Evolutionary conservation across 2,888 invertebrate genomes (phyloP).

Genomic region (Pristionchus entomophagus): DNA sequence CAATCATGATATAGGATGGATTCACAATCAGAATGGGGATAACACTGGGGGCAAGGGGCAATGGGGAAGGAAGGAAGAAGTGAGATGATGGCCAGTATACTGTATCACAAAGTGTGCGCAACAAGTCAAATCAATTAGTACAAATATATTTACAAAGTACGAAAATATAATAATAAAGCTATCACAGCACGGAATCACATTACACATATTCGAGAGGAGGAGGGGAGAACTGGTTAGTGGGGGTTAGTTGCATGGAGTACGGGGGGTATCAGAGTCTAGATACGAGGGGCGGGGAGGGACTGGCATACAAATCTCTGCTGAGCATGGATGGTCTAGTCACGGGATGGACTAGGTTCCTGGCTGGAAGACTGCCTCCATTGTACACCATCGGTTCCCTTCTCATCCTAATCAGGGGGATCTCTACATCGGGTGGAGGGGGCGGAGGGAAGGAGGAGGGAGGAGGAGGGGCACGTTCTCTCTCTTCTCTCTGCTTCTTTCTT

Average conservation of each 20-base stretch:
- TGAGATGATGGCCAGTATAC: slow-evolving; percentile 30
- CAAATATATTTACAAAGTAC: slow-evolving; percentile 23
- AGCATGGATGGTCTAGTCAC: not conserved
- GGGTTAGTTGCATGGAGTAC: not conserved
- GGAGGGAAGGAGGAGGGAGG: not conserved
- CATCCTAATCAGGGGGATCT: slow-evolving; percentile 40
- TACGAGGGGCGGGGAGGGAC: not conserved
- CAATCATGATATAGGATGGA: slow-evolving; percentile 1
- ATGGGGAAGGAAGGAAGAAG: slow-evolving; percentile 2
- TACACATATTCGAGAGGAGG: not conserved
- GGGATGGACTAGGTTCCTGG: slow-evolving; percentile 24
- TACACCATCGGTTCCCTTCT: slow-evolving; percentile 39
- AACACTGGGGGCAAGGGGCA: slow-evolving; percentile 5
- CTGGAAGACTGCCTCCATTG: slow-evolving; percentile 34
- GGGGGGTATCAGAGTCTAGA: slow-evolving; percentile 1
- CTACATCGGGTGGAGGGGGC: slow-evolving; percentile 18
- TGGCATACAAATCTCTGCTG: not conserved
- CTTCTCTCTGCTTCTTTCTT: slow-evolving; percentile 45
- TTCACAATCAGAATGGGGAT: slow-evolving; percentile 19
- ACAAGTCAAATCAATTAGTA: slow-evolving; percentile 25
- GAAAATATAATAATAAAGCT: not conserved
- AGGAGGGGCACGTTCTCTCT: not conserved
- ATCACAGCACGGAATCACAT: slow-evolving; percentile 32
- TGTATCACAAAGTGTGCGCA: slow-evolving; percentile 27
- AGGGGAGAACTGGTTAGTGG: not conserved